These are phyloP conservation scores for Gonioctena quinquepunctata DNA, from an alignment of 1,140 invertebrate species.

Conservation along the genomic window DNA sequence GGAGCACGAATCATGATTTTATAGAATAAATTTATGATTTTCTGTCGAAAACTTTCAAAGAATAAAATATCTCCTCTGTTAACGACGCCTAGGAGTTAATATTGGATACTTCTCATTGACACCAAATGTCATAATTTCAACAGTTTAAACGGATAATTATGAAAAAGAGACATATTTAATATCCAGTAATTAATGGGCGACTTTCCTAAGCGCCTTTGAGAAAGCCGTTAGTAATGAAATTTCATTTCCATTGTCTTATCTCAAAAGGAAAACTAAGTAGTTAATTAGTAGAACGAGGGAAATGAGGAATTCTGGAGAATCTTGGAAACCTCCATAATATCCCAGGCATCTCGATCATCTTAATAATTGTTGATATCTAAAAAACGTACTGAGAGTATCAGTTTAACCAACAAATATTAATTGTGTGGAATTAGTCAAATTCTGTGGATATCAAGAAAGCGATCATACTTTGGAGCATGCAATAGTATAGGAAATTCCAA, in stretches of 20 bases:
- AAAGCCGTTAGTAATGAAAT: conserved; percentile 32
- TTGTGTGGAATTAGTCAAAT: too few species aligned
- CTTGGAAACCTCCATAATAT: not conserved
- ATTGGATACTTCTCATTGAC: too few species aligned
- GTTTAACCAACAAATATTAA: too few species aligned
- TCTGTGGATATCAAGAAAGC: too few species aligned
- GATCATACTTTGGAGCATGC: too few species aligned
- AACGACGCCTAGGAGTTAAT: too few species aligned
- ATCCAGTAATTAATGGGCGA: conserved; percentile 30
- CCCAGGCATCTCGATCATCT: not conserved
- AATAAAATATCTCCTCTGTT: too few species aligned
- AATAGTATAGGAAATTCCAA: too few species aligned
- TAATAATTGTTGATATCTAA: conserved; percentile 16
- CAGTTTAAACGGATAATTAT: conserved; percentile 14
- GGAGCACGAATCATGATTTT: too few species aligned
- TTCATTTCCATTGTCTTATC: conserved; percentile 35
- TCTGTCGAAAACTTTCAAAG: too few species aligned
- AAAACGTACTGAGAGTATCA: too few species aligned
- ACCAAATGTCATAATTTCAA: conserved; percentile 1
- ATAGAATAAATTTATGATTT: too few species aligned
- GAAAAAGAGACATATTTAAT: conserved; percentile 26
- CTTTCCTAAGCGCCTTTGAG: conserved; percentile 28
- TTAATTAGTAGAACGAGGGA: conserved; percentile 31
- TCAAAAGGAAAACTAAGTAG: conserved; percentile 29
- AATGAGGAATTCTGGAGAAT: conserved; percentile 9